Conservation (phyloP, 2,888 invertebrate genomes). For the Noctua fimbriata region DNA sequence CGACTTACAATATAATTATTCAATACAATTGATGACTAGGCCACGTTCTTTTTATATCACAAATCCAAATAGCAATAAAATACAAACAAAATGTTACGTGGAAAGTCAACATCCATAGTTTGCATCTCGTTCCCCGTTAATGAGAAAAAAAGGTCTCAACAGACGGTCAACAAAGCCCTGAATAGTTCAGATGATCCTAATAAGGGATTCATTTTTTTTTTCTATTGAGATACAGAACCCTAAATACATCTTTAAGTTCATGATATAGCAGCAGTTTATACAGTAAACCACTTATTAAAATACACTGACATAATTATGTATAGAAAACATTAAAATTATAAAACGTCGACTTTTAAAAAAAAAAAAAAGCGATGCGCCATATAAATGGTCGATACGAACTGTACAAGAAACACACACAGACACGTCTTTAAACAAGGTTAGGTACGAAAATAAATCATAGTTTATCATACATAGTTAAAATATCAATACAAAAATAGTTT, state of each 20-base stretch:
- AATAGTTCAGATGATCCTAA: neutral
- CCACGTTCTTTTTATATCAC: neutral
- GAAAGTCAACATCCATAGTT: neutral
- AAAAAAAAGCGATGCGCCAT: neutral
- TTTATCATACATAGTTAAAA: neutral
- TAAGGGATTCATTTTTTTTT: neutral
- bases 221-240: neutral
- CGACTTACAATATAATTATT: conserved; percentile 1
- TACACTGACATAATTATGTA: neutral
- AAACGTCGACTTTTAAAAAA: neutral
- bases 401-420: neutral
- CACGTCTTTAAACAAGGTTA: neutral
- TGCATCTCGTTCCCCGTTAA: neutral
- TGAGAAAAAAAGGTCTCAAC: neutral
- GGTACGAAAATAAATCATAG: neutral
- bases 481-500: conserved; percentile 3
- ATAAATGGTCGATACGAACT: neutral
- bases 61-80: neutral
- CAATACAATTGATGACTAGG: conserved; percentile 21
- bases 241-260: neutral
- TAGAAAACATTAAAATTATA: neutral
- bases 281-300: neutral
- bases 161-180: neutral
- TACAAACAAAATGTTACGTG: neutral
- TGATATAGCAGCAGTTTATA: neutral